Base-by-base conservation (phyloP, 2,888 invertebrate genomes). In the Seladonia tumulorum region DNA sequence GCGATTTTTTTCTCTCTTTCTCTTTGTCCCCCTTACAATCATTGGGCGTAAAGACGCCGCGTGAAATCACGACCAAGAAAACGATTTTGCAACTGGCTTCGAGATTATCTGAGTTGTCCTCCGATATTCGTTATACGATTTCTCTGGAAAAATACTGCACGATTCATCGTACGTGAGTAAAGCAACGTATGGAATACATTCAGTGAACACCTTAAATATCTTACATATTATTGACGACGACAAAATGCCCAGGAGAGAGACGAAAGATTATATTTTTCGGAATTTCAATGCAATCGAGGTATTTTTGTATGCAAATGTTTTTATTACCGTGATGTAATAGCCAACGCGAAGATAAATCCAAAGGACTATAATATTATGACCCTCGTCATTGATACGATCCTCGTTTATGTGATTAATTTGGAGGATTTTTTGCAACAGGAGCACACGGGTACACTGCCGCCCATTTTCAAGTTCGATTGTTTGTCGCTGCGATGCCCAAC, bases 401-500 rank as follows among this genome's bases (percentile, higher is more conserved):
- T n/a, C n/a, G n/a, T n/a, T 47, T 22, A 49, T 47, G 1, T 25
- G 16, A 14, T 16, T 7, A 60, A 3, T 73, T 49, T 10, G 75
- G 1, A 47, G 5, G 47, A 49, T 39, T 57, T 12, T 14, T 2
- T 7, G 16, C 29, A 39, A 14, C 12, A 16, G 29, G 5, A 47
- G 12, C 18, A 75, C 35, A 7, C 22, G 35, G 5, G 25, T 45
- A 45, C 25, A 63, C 53, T 75, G 45, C 70, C 85, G 77, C 81
- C 81, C 78, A 78, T 78, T 87, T 87, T 86, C 81, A 86, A 89
- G 82, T 63, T 84, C 72, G 66, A 74, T 70, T 73, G 72, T 66
- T 66, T 47, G 71, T 57, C 53, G 53, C 70, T 71, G 87, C 79
- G 80, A 49, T 76, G 22, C 35, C n/a, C 57, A 35, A 77, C 49